These are phyloP conservation scores for Drosophila bifasciata DNA, from an alignment of 1,140 invertebrate species.

Conservation along the genomic window DNA sequence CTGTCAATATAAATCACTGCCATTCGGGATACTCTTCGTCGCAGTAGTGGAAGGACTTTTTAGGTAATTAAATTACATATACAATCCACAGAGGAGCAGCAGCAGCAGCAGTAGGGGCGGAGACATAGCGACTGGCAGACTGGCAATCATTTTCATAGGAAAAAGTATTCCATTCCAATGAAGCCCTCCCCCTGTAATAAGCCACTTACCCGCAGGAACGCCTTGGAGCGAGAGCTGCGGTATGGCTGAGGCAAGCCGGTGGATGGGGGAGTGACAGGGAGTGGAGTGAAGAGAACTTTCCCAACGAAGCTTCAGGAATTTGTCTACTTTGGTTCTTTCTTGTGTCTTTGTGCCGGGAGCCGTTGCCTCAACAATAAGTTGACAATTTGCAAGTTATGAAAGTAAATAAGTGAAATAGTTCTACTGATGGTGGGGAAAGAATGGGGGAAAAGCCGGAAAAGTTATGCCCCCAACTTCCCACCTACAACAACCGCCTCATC, in stretches of 20 bases:
- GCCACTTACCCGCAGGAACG: constrained; percentile 60
- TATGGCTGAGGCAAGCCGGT: no score
- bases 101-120: no score
- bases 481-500: background rate
- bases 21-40: constrained; percentile 26
- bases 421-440: constrained; percentile 15
- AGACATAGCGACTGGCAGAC: background rate
- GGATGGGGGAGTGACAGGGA: no score
- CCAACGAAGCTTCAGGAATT: constrained; percentile 36
- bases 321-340: constrained; percentile 25
- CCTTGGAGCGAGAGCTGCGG: background rate
- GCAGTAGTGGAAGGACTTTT: constrained; percentile 48
- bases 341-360: constrained; percentile 51
- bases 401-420: constrained; percentile 82
- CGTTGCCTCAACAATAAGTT: constrained; percentile 65
- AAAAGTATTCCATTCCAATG: constrained; percentile 15
- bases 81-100: constrained; percentile 36
- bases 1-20: constrained; percentile 65
- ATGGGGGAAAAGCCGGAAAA: constrained; percentile 24
- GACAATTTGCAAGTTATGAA: constrained; percentile 82
- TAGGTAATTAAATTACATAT: constrained; percentile 80
- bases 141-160: constrained; percentile 31
- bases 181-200: constrained; percentile 55
- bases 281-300: constrained; percentile 68
- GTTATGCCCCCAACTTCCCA: constrained; percentile 1